Evolutionary conservation across 2,113 vertebrate species (phyloP).

Genomic region (Phrynosoma platyrhinos): DNA sequence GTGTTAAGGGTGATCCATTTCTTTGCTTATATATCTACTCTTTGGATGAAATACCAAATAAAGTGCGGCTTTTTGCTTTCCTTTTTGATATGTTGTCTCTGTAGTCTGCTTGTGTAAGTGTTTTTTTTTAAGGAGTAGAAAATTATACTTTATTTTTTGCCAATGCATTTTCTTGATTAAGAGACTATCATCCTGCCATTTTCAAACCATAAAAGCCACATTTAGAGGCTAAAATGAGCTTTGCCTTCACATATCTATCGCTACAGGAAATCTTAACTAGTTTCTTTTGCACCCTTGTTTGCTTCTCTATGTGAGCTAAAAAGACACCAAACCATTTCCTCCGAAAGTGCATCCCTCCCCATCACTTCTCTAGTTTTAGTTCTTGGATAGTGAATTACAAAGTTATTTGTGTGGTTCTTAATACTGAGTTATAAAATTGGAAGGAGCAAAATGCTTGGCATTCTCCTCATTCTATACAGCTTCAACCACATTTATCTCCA

Average conservation of each 20-base stretch:
- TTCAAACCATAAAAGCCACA: slow-evolving; percentile 32
- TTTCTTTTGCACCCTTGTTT: slow-evolving; percentile 52
- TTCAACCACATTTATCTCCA: too few species aligned
- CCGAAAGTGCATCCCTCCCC: slow-evolving; percentile 7
- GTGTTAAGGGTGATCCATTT: slow-evolving; percentile 23
- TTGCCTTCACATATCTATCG: slow-evolving; percentile 39
- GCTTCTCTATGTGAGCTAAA: slow-evolving; percentile 44
- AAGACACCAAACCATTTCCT: not conserved
- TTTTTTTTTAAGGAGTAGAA: slow-evolving; percentile 29
- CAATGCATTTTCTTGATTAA: slow-evolving; percentile 28
- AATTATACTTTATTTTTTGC: slow-evolving; percentile 13
- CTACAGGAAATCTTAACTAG: slow-evolving; percentile 34
- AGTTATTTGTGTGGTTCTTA: slow-evolving; percentile 51
- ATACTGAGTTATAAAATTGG: too few species aligned
- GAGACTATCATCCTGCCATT: slow-evolving; percentile 43
- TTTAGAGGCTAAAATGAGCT: slow-evolving; percentile 45
- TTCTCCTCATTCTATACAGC: too few species aligned
- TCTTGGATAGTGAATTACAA: slow-evolving; percentile 67
- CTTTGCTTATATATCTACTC: not conserved
- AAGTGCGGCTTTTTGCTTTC: slow-evolving; percentile 4
- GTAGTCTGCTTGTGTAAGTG: slow-evolving; percentile 12
- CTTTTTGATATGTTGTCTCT: slow-evolving; percentile 33
- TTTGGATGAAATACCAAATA: not conserved
- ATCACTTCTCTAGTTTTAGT: slow-evolving; percentile 59
- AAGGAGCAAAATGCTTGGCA: too few species aligned